These are phyloP conservation scores for Drosophila truncata DNA, from an alignment of 1,140 invertebrate genomes.

Conservation along the genomic window DNA sequence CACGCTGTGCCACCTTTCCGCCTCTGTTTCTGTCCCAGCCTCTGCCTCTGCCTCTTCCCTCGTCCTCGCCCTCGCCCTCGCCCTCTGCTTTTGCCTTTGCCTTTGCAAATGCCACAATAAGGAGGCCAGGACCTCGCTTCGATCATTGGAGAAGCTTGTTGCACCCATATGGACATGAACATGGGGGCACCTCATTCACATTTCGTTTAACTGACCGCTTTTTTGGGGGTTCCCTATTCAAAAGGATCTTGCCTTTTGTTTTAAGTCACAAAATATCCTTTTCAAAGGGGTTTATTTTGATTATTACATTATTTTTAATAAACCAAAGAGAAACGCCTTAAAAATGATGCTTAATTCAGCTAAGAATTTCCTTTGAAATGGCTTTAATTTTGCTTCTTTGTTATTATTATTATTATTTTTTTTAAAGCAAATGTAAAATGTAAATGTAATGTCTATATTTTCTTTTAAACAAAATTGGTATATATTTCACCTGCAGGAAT, in stretches of 20 bases:
- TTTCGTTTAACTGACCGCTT: too few species aligned
- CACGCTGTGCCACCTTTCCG: constrained; percentile 15
- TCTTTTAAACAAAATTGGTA: not conserved
- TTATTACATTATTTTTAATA: too few species aligned
- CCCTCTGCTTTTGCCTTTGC: not conserved
- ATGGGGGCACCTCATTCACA: not conserved
- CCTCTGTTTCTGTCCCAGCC: not conserved
- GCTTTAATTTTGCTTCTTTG: not conserved
- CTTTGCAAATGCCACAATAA: not conserved
- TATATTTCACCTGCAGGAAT: not conserved
- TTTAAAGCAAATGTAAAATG: too few species aligned
- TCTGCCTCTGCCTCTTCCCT: not conserved
- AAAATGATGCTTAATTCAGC: not conserved
- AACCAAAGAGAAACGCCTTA: too few species aligned
- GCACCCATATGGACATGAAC: constrained; percentile 10
- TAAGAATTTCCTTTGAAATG: not conserved
- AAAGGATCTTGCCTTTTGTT: not conserved
- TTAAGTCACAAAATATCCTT: not conserved
- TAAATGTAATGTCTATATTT: not conserved
- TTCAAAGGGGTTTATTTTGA: too few species aligned
- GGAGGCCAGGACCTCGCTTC: constrained; percentile 22
- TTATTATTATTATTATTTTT: too few species aligned
- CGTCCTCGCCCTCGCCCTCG: too few species aligned
- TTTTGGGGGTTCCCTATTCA: not conserved
- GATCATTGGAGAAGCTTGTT: constrained; percentile 38